A percentile compares a stretch with the other conserved stretches of the same genome.
These are phyloP conservation scores for Planococcus citri DNA, from an alignment of 1,140 invertebrate genomes.

Conservation along the genomic window DNA sequence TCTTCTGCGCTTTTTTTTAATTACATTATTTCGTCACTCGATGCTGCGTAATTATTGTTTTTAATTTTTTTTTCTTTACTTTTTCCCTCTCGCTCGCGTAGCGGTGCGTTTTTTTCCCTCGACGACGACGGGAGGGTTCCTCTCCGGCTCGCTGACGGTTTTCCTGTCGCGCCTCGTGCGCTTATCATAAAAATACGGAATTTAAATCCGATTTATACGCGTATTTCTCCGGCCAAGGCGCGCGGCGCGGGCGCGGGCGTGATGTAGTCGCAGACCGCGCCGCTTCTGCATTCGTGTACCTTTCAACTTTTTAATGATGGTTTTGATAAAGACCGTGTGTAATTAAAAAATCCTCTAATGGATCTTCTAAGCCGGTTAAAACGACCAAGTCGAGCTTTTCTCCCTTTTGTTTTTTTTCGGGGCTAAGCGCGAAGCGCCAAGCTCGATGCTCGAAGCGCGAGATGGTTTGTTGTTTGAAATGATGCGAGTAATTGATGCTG, in stretches of 20 bases:
- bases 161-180: no score
- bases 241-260: no score
- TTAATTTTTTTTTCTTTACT: background rate
- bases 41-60: constrained; percentile 7
- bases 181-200: background rate
- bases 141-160: no score
- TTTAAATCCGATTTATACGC: background rate
- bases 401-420: no score
- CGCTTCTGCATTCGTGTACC: background rate
- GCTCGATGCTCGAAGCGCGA: no score
- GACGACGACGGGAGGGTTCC: no score
- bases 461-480: no score
- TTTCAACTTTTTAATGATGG: background rate
- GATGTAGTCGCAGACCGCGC: no score
- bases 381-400: no score
- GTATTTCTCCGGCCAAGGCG: background rate
- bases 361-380: no score
- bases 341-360: background rate
- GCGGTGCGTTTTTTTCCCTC: background rate
- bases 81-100: background rate
- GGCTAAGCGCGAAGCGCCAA: no score
- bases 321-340: background rate
- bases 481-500: no score
- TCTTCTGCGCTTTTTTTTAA: constrained; percentile 7
- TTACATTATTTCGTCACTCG: constrained; percentile 6